phyloP scores from a whole-genome alignment of 2,888 invertebrate genomes.

The Eulithis testata region DNA sequence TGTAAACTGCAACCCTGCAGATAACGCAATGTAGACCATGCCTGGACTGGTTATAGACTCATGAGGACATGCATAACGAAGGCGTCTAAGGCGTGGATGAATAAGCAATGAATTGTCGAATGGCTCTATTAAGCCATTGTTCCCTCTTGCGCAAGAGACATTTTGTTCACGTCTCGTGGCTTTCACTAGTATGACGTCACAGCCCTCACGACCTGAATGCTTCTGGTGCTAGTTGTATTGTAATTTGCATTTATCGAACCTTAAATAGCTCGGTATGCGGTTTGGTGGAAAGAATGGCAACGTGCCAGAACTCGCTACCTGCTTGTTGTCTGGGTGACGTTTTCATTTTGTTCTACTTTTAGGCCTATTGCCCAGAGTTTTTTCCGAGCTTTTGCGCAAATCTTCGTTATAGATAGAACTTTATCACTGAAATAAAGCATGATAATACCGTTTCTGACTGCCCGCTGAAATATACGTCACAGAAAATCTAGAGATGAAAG shows the following conservation, averaged over 20 bases:
- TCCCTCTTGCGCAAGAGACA: conserved; percentile 80
- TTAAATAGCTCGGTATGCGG: conserved; percentile 61
- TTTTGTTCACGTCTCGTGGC: conserved; percentile 76
- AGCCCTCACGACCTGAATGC: conserved; percentile 70
- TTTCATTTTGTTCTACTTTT: conserved; percentile 25
- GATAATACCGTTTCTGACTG: neutral
- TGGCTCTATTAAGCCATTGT: conserved; percentile 83
- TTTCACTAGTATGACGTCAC: conserved; percentile 79
- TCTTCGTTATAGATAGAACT: conserved; percentile 20
- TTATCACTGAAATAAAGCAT: conserved; percentile 10
- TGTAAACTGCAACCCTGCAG: conserved; percentile 16
- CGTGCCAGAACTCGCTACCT: conserved; percentile 52
- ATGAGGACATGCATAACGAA: conserved; percentile 76
- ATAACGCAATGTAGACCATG: conserved; percentile 26
- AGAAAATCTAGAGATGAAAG: conserved; percentile 2
- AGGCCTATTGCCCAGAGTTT: conserved; percentile 13
- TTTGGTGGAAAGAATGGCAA: conserved; percentile 47
- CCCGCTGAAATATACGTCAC: neutral
- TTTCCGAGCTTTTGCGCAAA: conserved; percentile 16
- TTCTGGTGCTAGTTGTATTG: conserved; percentile 67
- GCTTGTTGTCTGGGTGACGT: conserved; percentile 43
- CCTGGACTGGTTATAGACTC: conserved; percentile 50
- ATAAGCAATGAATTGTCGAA: conserved; percentile 83
- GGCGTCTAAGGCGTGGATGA: conserved; percentile 83
- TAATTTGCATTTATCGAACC: conserved; percentile 71